Conservation (phyloP, 2,888 invertebrate genomes). For the Zaprionus bogoriensis region DNA sequence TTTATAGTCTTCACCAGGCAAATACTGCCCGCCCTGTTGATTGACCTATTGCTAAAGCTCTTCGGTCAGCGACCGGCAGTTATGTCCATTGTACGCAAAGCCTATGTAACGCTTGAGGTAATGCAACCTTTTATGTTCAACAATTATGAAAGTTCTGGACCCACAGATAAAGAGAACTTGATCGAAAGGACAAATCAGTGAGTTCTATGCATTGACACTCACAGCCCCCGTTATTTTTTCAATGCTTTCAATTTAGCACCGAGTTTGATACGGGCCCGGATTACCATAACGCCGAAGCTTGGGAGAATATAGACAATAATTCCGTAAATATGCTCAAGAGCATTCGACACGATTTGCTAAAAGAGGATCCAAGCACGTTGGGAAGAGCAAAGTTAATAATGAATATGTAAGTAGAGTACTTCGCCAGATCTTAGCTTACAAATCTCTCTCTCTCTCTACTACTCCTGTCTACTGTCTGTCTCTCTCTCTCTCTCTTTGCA, state of each 20-base stretch:
- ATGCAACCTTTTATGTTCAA: conserved; percentile 74
- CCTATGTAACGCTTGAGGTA: conserved; percentile 53
- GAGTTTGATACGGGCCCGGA: conserved; percentile 49
- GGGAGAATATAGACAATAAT: conserved; percentile 1
- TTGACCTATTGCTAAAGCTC: conserved; percentile 54
- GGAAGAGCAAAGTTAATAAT: conserved; percentile 40
- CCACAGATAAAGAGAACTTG: conserved; percentile 41
- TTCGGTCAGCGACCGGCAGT: conserved; percentile 58
- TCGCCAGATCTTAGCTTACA: neutral
- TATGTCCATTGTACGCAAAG: conserved; percentile 61
- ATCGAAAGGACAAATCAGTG: conserved; percentile 44
- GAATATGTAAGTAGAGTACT: conserved; percentile 47
- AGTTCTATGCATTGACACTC: neutral
- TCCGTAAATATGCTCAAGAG: conserved; percentile 52
- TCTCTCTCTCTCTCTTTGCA: conserved; percentile 4
- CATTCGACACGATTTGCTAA: conserved; percentile 59
- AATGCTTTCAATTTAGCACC: conserved; percentile 47
- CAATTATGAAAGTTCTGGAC: conserved; percentile 61
- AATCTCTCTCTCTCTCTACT: neutral
- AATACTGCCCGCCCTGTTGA: conserved; percentile 62
- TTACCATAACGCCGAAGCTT: neutral
- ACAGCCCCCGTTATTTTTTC: neutral
- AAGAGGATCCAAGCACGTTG: conserved; percentile 60
- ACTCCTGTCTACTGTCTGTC: no score
- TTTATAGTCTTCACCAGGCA: conserved; percentile 63